Conservation (phyloP, 2,888 invertebrate species). For the Danaus chrysippus region DNA sequence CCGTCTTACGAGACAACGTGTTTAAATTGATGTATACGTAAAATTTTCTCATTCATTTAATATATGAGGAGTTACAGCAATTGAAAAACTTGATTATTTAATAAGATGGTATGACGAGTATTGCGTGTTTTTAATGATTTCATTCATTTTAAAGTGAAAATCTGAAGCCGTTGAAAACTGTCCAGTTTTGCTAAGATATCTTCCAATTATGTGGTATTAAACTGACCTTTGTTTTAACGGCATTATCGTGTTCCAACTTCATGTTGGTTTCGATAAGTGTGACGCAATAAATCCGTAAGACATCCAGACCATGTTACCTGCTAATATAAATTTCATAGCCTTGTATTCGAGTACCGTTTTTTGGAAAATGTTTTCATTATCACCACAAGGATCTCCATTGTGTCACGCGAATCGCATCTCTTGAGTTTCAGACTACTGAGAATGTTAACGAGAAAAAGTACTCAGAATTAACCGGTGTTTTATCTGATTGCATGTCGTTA, state of each 20-base stretch:
- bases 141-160: slow-evolving; percentile 44
- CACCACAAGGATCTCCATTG: slow-evolving; percentile 32
- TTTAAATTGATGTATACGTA: slow-evolving; percentile 38
- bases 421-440: slow-evolving; percentile 11
- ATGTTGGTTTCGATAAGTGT: slow-evolving; percentile 38
- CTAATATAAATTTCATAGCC: slow-evolving; percentile 33
- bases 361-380: slow-evolving; percentile 27
- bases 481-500: background rate
- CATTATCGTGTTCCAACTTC: slow-evolving; percentile 49
- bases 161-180: slow-evolving; percentile 46
- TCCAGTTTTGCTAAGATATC: slow-evolving; percentile 31
- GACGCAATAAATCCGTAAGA: slow-evolving; percentile 37
- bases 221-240: slow-evolving; percentile 51
- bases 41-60: slow-evolving; percentile 27
- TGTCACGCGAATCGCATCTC: slow-evolving; percentile 9
- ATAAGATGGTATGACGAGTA: slow-evolving; percentile 11
- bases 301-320: slow-evolving; percentile 32
- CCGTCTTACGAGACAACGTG: background rate
- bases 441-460: slow-evolving; percentile 8
- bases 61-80: background rate
- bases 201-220: slow-evolving; percentile 48
- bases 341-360: slow-evolving; percentile 35
- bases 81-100: slow-evolving; percentile 17
- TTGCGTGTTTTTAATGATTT: slow-evolving; percentile 43
- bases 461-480: background rate